These are phyloP conservation scores for Falcaria lacertinaria DNA, from an alignment of 2,888 invertebrate species.

Conservation along the genomic window DNA sequence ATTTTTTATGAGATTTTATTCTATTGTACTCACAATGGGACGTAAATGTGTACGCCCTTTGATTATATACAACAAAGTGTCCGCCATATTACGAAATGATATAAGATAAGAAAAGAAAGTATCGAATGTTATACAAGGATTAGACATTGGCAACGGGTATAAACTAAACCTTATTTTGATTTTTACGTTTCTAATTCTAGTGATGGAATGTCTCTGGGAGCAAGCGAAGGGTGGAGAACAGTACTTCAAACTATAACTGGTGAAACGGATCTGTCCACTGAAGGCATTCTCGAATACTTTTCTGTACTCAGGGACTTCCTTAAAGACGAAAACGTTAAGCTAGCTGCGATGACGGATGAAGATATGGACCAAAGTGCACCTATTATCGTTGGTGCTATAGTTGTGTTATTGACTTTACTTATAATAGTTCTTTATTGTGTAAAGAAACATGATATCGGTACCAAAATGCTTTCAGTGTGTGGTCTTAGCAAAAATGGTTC, in stretches of 20 bases:
- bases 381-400: constrained; percentile 58
- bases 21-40: too few species aligned
- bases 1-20: too few species aligned
- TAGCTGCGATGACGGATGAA: constrained; percentile 31
- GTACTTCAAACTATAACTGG: constrained; percentile 63
- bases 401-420: constrained; percentile 49
- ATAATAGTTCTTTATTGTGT: constrained; percentile 63
- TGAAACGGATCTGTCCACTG: constrained; percentile 60
- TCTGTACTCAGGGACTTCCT: constrained; percentile 49
- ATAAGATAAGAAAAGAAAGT: too few species aligned
- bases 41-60: too few species aligned
- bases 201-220: constrained; percentile 66
- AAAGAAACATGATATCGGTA: constrained; percentile 52
- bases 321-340: constrained; percentile 43
- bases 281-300: constrained; percentile 63
- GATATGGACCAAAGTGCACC: constrained; percentile 65
- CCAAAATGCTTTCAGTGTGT: constrained; percentile 51
- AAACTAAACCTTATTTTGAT: too few species aligned
- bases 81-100: too few species aligned
- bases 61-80: too few species aligned
- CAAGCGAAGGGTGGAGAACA: constrained; percentile 66
- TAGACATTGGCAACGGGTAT: too few species aligned
- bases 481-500: constrained; percentile 70
- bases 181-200: too few species aligned
- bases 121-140: too few species aligned